Evolutionary conservation across 2,888 invertebrate genomes (phyloP).

Genomic region (Heliconius erato): DNA sequence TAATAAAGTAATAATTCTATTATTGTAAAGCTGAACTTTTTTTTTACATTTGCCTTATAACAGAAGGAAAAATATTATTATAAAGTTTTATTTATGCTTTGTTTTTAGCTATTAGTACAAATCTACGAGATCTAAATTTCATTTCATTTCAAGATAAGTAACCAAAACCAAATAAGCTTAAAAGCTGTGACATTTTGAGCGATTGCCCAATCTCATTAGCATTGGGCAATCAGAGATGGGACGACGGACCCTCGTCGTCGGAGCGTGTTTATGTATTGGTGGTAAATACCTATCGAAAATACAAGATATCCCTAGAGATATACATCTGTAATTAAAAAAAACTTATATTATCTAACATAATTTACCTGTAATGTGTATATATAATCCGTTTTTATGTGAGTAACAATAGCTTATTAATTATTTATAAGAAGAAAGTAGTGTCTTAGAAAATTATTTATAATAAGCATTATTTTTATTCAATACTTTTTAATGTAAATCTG

Average conservation of each 20-base stretch:
- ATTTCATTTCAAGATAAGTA: constrained; percentile 3
- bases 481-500: too few relatives aligned
- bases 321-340: not conserved
- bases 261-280: constrained; percentile 19
- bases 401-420: too few relatives aligned
- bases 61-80: too few relatives aligned
- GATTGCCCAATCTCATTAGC: constrained; percentile 15
- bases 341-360: not conserved
- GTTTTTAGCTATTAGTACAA: not conserved
- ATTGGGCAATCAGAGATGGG: not conserved
- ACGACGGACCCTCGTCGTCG: constrained; percentile 3
- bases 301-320: not conserved
- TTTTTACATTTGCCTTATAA: too few relatives aligned
- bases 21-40: too few relatives aligned
- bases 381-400: not conserved
- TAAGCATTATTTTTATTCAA: too few relatives aligned
- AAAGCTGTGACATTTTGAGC: constrained; percentile 24
- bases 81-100: not conserved
- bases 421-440: too few relatives aligned
- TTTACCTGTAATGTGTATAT: not conserved
- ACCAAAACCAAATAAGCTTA: constrained; percentile 18
- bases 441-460: too few relatives aligned
- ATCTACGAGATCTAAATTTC: not conserved
- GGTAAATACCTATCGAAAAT: not conserved
- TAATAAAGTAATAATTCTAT: too few relatives aligned